A percentile compares a stretch with the other conserved stretches of the same genome.
phyloP scores from a whole-genome alignment of 2,113 vertebrate genomes.

The Sapayoa aenigma region DNA sequence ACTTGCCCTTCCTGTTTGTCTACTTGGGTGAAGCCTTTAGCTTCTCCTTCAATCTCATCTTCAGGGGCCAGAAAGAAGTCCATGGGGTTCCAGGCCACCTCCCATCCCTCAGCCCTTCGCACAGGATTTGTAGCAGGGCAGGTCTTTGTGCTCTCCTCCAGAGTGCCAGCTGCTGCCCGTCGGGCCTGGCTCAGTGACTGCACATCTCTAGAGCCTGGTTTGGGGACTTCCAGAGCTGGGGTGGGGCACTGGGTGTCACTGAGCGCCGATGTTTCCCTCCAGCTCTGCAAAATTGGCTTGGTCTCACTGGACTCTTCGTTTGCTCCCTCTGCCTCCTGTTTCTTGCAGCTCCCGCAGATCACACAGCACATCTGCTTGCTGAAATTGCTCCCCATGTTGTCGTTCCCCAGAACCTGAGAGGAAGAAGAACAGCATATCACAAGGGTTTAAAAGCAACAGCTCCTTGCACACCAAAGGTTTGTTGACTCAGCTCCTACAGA shows the following conservation, averaged over 20 bases:
- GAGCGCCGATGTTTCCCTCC: accelerated
- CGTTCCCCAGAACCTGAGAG: background rate
- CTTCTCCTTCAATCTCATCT: background rate
- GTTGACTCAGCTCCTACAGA: background rate
- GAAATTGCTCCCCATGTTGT: background rate
- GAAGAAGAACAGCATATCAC: accelerated
- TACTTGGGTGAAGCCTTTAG: background rate
- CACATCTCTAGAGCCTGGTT: background rate
- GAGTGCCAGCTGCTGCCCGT: background rate
- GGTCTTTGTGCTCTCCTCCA: background rate
- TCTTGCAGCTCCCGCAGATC: background rate
- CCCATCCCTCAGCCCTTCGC: background rate
- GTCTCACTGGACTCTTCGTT: background rate
- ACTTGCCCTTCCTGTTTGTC: background rate
- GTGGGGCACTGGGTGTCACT: accelerated
- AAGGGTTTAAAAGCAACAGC: accelerated
- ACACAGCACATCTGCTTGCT: background rate
- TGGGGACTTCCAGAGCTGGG: background rate
- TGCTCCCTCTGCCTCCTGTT: background rate
- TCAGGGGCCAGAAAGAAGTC: background rate
- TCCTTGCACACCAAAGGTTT: accelerated
- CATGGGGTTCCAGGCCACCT: background rate
- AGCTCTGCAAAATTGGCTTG: background rate
- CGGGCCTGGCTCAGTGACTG: accelerated
- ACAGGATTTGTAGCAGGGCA: background rate